These are phyloP conservation scores for Synergus itoensis DNA, from an alignment of 2,888 invertebrate species.

Conservation along the genomic window DNA sequence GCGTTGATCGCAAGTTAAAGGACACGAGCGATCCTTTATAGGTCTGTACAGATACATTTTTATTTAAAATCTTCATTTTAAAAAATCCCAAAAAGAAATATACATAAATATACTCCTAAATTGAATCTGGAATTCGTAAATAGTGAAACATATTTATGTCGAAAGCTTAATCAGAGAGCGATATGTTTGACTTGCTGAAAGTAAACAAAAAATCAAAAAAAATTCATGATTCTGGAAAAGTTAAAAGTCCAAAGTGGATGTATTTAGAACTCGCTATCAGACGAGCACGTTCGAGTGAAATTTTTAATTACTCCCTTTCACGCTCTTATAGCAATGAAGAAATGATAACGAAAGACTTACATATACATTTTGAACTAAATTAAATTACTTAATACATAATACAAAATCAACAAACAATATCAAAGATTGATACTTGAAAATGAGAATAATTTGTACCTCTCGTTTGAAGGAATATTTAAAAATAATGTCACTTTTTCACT, in stretches of 20 bases:
- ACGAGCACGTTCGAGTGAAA: background rate
- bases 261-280: constrained; percentile 15
- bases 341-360: background rate
- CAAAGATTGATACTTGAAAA: background rate
- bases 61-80: background rate
- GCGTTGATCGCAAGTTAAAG: constrained; percentile 26
- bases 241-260: constrained; percentile 27
- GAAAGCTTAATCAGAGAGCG: constrained; percentile 13
- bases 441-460: background rate
- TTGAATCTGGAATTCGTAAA: background rate
- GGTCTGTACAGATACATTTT: background rate
- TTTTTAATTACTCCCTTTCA: background rate
- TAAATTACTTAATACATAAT: too few relatives aligned
- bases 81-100: constrained; percentile 9
- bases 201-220: constrained; percentile 27
- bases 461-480: background rate
- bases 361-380: background rate
- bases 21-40: constrained; percentile 25
- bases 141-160: constrained; percentile 47
- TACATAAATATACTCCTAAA: too few relatives aligned
- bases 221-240: constrained; percentile 8
- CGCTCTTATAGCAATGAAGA: background rate
- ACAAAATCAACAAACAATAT: constrained; percentile 49
- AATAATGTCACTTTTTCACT: background rate
- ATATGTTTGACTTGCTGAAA: background rate